Evolutionary conservation across 35 echinoderm and acorn worm species (phyloP).

Genomic region (Acanthaster planci): DNA sequence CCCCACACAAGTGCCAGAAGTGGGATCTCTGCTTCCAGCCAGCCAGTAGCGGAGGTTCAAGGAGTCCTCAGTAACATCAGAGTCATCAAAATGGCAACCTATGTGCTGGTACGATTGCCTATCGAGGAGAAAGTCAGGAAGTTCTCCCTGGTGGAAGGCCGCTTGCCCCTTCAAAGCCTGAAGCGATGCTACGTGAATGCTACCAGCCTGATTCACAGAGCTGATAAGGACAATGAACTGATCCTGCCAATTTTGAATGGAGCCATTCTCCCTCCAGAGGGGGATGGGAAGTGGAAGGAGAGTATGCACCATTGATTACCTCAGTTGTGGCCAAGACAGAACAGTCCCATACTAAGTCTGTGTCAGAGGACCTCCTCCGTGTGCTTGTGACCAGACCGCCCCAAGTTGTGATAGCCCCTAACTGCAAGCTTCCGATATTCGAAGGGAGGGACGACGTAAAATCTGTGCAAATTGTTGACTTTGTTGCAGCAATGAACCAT

Average conservation of each 20-base stretch:
- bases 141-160: neutral
- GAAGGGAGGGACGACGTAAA: neutral
- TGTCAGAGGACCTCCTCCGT: neutral
- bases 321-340: no score
- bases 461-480: neutral
- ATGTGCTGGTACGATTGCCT: no score
- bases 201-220: neutral
- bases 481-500: neutral
- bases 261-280: neutral
- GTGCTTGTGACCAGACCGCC: neutral
- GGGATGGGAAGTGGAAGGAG: neutral
- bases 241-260: neutral
- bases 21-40: no score
- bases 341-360: no score
- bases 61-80: no score
- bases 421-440: neutral
- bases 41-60: no score
- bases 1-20: no score
- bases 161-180: neutral
- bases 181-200: neutral
- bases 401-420: conserved; percentile 1
- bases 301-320: no score
- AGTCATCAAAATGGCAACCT: no score
- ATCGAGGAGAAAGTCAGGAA: neutral
- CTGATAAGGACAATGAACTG: neutral